Evolutionary conservation across 2,797 vertebrate genomes (phyloP).

Genomic region (Pygocentrus nattereri): DNA sequence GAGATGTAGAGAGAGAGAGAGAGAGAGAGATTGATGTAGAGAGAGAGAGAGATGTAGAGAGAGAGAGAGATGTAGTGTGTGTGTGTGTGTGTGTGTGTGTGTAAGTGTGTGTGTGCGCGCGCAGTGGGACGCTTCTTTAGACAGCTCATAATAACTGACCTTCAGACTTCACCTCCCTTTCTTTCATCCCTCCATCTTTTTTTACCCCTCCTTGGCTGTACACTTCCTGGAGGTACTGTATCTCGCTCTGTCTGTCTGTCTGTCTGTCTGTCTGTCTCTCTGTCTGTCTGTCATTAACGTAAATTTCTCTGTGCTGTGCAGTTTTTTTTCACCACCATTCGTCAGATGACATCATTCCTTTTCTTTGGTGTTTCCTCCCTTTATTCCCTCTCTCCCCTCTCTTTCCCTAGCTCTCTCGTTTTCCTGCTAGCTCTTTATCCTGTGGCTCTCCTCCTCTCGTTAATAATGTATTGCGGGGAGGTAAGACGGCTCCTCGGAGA

Average conservation of each 20-base stretch:
- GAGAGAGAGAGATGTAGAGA: too few relatives aligned
- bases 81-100: neutral
- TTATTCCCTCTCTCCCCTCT: neutral
- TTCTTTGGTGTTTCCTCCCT: neutral
- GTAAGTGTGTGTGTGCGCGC: neutral
- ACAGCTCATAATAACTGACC: slow-evolving; percentile 29
- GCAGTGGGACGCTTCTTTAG: slow-evolving; percentile 20
- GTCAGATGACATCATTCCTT: neutral
- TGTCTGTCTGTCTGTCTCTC: slow-evolving; percentile 34
- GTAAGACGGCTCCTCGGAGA: neutral
- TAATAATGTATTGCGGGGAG: neutral
- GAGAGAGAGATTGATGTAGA: too few relatives aligned
- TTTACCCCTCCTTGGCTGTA: slow-evolving; percentile 19
- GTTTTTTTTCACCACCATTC: neutral
- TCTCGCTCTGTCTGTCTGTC: neutral
- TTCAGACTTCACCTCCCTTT: neutral
- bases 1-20: too few relatives aligned
- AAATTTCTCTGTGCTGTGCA: neutral
- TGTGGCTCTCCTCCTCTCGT: neutral
- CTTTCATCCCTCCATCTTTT: slow-evolving; percentile 15
- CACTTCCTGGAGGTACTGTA: neutral
- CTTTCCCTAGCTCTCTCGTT: slow-evolving; percentile 3
- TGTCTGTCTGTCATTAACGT: slow-evolving; percentile 29
- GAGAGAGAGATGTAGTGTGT: neutral
- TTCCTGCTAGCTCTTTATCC: slow-evolving; percentile 1